Base-by-base conservation (phyloP, 2,888 invertebrate species). In the Drosophila kuntzei region DNA sequence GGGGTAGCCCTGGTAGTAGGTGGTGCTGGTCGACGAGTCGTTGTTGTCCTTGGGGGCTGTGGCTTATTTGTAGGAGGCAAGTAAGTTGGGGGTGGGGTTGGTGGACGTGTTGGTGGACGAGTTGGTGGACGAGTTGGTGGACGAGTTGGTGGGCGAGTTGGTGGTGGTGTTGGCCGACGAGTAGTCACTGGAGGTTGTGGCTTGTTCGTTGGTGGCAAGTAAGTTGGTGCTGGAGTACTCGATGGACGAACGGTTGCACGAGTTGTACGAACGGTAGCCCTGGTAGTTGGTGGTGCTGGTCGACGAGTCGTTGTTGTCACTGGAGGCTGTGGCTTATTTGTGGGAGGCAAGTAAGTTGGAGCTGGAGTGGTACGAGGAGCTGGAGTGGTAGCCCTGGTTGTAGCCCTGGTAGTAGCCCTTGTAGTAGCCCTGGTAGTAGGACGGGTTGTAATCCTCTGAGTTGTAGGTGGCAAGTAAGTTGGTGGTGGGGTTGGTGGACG, bases 41-140 rank as follows among this genome's bases (percentile, higher is more conserved):
- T 65, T 5, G 76, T 54, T n/a, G 71, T 60, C 8, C 59, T 71
- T 44, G 79, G 81, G 7, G 75, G 67, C 25, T 68, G 74, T 12
- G 84, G 87, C 57, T 79, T 84, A 16, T 82, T 73, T 9, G 79
- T 70, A 11, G 81, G 79, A 37, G 86, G 85, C 53, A 77, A 32
- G 20, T 62, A 75, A 0, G 87, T 85, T 67, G 81, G 83, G 22
- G 88, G 41, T 8, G 59, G 39, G 4, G 39, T 39, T 4, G 39
- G 39, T 37, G 79, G 72, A 8, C 62, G 44, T 50, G 89, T 64
- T 2, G 72, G 66, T 36, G 79, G 79, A 29, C 69, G 69, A 9
- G 32, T n/a, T 39, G 37, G 39, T 16, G 39, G 39, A 1, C 3
- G 39, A 2, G 39, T 18, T 18, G 39, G 39, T 18, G 39, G 39